Evolutionary conservation across 2,797 vertebrate genomes (phyloP), one percentile per base, ranked within the genome.

Genomic region (Astyanax mexicanus): DNA sequence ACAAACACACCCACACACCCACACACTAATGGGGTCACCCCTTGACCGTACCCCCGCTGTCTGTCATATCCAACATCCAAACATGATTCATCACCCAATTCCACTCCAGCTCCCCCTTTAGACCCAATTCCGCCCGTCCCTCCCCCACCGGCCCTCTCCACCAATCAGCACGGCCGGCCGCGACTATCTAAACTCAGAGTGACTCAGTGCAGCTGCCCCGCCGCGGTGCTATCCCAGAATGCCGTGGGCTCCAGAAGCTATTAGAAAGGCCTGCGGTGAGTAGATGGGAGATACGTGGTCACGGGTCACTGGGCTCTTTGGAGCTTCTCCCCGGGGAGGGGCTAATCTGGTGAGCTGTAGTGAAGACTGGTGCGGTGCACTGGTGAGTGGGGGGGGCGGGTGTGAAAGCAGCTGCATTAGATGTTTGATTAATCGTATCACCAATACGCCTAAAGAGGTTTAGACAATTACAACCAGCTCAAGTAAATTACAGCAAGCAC

Each of bases 61-160:
- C 55, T 82, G 77, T 75, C 78, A 82, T 58, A 82, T 81, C 83
- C 80, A 84, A 78, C 72, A 82, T 60, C 61, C 44, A 74, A 65
- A 78, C 67, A 37, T 73, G 84, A 91, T 86, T 76, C 81, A 81
- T 87, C 88, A 86, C 69, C 80, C 86, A 78, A 88, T 91, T 91
- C 84, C 78, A 69, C 67, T 72, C 79, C 79, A 52, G 73, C 57
- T 45, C 68, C 78, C 55, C 79, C 60, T 72, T 79, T 77, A 80
- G 74, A 81, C 82, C 83, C 84, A 80, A 82, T 83, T 78, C 42
- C 77, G 69, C 72, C 78, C 74, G 4, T 71, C 57, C 54, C 15
- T 4, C 35, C 21, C 78, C 65, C 58, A 32, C 35, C 70, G 5
- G 69, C 52, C 25, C 15, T 49, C 74, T 74, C 64, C 45, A 67